Evolutionary conservation across 2,797 vertebrate species (phyloP).

Genomic region (Pseudocheirus occidentalis): DNA sequence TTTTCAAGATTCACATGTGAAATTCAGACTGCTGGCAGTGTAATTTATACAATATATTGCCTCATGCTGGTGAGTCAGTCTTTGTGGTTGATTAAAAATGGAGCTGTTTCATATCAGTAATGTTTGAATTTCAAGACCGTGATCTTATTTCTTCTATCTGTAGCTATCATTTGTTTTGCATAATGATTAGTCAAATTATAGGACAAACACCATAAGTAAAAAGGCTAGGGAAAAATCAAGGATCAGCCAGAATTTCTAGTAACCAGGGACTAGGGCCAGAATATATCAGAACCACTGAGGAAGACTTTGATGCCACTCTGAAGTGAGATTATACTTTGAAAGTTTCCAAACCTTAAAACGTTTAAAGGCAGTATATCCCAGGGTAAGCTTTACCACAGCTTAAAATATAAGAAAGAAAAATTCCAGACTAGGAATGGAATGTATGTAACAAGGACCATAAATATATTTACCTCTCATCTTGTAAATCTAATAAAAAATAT

Average conservation of each 20-base stretch:
- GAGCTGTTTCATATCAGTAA: neutral
- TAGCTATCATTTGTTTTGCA: neutral
- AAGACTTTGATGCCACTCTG: neutral
- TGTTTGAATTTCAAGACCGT: neutral
- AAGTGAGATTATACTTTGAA: neutral
- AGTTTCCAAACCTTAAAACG: neutral
- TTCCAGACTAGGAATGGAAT: too few relatives aligned
- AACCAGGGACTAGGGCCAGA: neutral
- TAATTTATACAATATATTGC: neutral
- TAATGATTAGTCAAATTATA: neutral
- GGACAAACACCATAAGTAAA: neutral
- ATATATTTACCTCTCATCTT: neutral
- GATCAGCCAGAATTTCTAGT: neutral
- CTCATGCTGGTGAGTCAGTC: neutral
- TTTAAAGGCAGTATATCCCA: too few relatives aligned
- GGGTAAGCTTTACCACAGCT: too few relatives aligned
- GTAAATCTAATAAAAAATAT: neutral
- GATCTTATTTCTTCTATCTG: neutral
- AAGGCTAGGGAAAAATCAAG: neutral
- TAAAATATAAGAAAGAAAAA: too few relatives aligned
- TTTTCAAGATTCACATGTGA: neutral
- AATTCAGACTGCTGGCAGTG: neutral
- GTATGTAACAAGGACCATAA: neutral
- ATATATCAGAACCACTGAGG: neutral
- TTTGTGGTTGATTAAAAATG: neutral